Evolutionary conservation across 2,797 vertebrate species (phyloP).

Genomic region (Ctenochaetus hawaiiensis): DNA sequence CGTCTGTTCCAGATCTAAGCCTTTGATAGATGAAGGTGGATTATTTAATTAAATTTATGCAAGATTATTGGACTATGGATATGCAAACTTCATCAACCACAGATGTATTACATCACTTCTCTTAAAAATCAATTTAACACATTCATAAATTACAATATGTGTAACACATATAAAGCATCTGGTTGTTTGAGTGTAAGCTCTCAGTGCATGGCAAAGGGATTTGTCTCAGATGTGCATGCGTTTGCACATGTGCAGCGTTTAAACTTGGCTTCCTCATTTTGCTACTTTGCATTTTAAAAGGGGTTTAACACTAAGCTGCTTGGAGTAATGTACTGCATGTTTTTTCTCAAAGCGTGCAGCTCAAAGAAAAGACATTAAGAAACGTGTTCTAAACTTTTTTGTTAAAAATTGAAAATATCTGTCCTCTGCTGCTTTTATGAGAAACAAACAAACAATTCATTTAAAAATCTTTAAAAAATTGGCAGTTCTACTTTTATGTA

Average conservation of each 20-base stretch:
- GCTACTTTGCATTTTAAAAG: constrained; percentile 37
- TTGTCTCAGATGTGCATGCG: no score
- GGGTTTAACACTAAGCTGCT: constrained; percentile 30
- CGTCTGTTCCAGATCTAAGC: background rate
- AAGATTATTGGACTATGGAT: constrained; percentile 2
- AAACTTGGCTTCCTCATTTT: background rate
- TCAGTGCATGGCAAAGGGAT: no score
- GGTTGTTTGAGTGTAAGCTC: no score
- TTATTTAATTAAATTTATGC: background rate
- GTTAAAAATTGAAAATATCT: background rate
- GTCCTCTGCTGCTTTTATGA: background rate
- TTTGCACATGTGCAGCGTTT: no score
- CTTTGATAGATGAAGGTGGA: background rate
- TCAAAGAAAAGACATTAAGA: background rate
- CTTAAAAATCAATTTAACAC: no score
- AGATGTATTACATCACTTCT: no score
- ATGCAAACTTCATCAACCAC: no score
- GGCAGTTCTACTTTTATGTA: no score
- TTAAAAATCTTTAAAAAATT: no score
- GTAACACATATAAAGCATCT: no score
- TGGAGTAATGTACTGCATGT: background rate
- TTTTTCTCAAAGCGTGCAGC: background rate
- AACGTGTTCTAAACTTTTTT: background rate
- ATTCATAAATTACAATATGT: no score
- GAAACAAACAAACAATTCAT: no score